A percentile compares a stretch with the other conserved stretches of the same genome.
Evolutionary conservation across 1,140 invertebrate genomes (phyloP).

Genomic region (Aradophagus sp.): DNA sequence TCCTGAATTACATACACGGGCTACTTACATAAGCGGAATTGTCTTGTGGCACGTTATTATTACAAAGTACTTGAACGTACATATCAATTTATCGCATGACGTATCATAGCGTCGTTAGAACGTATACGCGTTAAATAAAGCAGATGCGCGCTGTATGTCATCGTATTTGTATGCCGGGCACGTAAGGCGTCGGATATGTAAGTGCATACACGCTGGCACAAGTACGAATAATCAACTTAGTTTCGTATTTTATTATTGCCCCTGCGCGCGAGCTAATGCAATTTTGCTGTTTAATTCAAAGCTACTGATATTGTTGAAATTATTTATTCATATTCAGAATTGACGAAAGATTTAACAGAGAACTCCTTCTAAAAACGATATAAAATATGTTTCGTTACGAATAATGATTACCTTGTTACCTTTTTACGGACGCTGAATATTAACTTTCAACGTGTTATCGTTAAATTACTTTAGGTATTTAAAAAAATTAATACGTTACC

Average conservation of each 20-base stretch:
- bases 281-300: no score
- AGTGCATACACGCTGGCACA: conserved; percentile 22
- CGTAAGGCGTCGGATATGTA: conserved; percentile 39
- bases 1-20: conserved; percentile 31
- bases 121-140: conserved; percentile 39
- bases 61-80: conserved; percentile 38
- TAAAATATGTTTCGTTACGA: no score
- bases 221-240: conserved; percentile 32
- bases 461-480: no score
- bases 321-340: no score
- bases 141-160: conserved; percentile 25
- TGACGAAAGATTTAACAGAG: no score
- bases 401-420: no score
- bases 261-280: no score
- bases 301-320: no score
- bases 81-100: conserved; percentile 65
- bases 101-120: conserved; percentile 57
- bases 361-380: no score
- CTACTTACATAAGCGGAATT: conserved; percentile 38
- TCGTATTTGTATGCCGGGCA: conserved; percentile 36
- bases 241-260: conserved; percentile 17
- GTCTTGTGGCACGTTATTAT: conserved; percentile 32
- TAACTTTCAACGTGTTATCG: no score
- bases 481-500: no score
- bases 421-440: no score